A percentile compares a stretch with the other conserved stretches of the same genome.
These are phyloP conservation scores for Heliconius eleuchia DNA, from an alignment of 1,140 invertebrate genomes.

Conservation along the genomic window DNA sequence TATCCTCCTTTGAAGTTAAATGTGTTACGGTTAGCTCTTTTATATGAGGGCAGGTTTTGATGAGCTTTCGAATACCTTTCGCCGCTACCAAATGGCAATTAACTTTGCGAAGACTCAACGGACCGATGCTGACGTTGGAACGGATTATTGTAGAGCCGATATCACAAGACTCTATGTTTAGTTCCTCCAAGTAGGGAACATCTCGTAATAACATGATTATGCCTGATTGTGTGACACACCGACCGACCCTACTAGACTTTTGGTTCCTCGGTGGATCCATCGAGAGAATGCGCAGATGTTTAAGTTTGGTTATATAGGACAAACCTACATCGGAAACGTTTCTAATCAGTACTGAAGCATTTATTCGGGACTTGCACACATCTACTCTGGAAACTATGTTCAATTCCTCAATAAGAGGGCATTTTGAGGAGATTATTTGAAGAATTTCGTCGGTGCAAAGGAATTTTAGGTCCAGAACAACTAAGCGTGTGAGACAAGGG, in stretches of 20 bases:
- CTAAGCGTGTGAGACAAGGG: constrained; percentile 62
- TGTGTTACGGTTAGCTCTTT: constrained; percentile 73
- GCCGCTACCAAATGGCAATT: constrained; percentile 75
- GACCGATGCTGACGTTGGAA: constrained; percentile 60
- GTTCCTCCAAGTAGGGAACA: constrained; percentile 72
- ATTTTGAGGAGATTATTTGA: constrained; percentile 73
- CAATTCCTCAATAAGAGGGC: constrained; percentile 76
- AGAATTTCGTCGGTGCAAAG: constrained; percentile 82
- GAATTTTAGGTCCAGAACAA: constrained; percentile 78
- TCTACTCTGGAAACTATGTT: constrained; percentile 81
- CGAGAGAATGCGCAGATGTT: constrained; percentile 65
- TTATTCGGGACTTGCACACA: constrained; percentile 73
- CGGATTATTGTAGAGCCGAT: constrained; percentile 74
- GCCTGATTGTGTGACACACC: constrained; percentile 73
- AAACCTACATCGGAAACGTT: constrained; percentile 77
- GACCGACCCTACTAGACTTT: constrained; percentile 60
- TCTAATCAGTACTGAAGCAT: constrained; percentile 75
- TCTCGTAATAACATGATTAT: constrained; percentile 72
- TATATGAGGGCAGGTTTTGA: constrained; percentile 72
- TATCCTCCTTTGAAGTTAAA: constrained; percentile 68
- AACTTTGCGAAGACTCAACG: constrained; percentile 70
- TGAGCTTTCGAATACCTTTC: constrained; percentile 69
- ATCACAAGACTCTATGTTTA: constrained; percentile 77
- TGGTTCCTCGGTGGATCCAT: constrained; percentile 79
- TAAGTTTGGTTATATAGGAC: constrained; percentile 62